Evolutionary conservation across 2,888 invertebrate species (phyloP).

Genomic region (Andrena dorsata): DNA sequence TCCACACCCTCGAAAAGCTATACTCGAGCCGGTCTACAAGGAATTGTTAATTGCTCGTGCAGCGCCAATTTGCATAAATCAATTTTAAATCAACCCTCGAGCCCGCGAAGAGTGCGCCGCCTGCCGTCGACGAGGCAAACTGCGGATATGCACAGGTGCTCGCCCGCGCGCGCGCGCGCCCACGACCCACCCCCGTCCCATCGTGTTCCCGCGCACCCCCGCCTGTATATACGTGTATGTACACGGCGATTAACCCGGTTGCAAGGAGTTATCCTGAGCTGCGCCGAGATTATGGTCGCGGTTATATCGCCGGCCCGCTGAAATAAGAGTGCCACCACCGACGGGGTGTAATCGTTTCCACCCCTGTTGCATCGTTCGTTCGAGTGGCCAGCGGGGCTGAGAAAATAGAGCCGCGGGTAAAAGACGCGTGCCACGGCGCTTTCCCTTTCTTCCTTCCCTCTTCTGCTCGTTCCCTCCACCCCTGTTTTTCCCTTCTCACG

Average conservation of each 20-base stretch:
- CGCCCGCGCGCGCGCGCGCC: not conserved
- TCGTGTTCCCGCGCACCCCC: not conserved
- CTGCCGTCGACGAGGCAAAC: slow-evolving; percentile 51
- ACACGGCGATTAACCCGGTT: slow-evolving; percentile 61
- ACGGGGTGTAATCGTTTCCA: slow-evolving; percentile 3
- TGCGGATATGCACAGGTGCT: slow-evolving; percentile 65
- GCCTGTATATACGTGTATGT: not conserved
- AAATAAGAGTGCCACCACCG: slow-evolving; percentile 56
- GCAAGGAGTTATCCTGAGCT: slow-evolving; percentile 56
- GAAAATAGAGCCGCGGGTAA: not conserved
- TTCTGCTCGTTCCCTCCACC: not conserved
- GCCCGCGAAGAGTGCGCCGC: slow-evolving; percentile 71
- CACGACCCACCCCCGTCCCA: not conserved
- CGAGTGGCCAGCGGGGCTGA: slow-evolving; percentile 8
- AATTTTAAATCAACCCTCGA: slow-evolving; percentile 83
- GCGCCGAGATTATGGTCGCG: slow-evolving; percentile 66
- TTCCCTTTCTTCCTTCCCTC: slow-evolving; percentile 10
- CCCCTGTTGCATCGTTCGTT: slow-evolving; percentile 37
- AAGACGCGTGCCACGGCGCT: not conserved
- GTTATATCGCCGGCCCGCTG: slow-evolving; percentile 42
- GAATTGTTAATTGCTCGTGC: slow-evolving; percentile 85
- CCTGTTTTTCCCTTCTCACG: not conserved
- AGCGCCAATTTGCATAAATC: slow-evolving; percentile 85
- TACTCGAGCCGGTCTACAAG: slow-evolving; percentile 82
- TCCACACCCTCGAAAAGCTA: slow-evolving; percentile 76